Base-by-base conservation (phyloP, 2,888 invertebrate species). In the Unio pictorum region DNA sequence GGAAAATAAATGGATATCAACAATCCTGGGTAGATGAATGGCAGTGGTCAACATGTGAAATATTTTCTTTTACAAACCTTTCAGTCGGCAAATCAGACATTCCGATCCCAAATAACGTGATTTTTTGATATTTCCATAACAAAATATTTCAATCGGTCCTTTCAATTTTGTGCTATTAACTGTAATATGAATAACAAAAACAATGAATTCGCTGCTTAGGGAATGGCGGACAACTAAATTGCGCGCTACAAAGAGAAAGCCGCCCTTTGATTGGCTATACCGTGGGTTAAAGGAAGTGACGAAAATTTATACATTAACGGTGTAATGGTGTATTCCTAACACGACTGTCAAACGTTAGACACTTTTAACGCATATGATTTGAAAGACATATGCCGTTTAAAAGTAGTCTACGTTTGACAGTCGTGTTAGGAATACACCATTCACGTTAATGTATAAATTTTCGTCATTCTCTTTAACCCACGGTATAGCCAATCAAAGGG, bases 71-170 rank as follows among this genome's bases (percentile, higher is more conserved):
- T 59, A 59, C 66, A 61, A 45, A 77, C 77, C 75, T 73, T 70
- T 74, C 75, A 66, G 64, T 68, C 64, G 67, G 64, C 69, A 68
- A 68, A 61, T 75, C 73, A 71, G 71, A 72, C 75, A 73, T 78
- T 64, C 71, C 69, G 66, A 68, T 68, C 68, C 26, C 62, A 66
- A 62, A 71, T 65, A 58, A 57, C 55, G 45, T 71, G 64, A 64
- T 72, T 78, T 45, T 62, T 64, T 66, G 66, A 72, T 55, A 67
- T 71, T 72, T 72, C 75, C 78, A 78, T 78, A 61, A 68, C 75
- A n/a, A 54, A 26, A 45, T 55, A 34, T 20, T 57, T 26, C 45
- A 45, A 45, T 45, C 5, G 30, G 59, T 18, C 45, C n/a, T 3
- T 58, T 55, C 6, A 30, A 23, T 28, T 57, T 18, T 30, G 58